Evolutionary conservation across 2,113 vertebrate genomes (phyloP).

Genomic region (Nycticryphes semicollaris): DNA sequence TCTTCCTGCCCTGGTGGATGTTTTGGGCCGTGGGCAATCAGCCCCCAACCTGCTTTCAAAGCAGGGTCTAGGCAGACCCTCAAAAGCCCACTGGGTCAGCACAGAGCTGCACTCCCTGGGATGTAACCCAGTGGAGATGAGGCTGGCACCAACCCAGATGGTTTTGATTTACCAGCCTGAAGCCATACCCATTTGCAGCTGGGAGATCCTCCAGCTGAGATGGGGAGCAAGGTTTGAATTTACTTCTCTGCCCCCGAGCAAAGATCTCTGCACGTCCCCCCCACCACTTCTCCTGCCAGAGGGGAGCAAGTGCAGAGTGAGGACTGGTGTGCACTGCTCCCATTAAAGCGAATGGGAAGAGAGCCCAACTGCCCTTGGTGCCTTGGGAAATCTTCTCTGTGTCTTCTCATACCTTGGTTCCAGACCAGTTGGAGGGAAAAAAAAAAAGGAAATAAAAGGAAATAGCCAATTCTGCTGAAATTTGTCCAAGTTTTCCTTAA

Average conservation of each 20-base stretch:
- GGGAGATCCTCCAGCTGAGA: not conserved
- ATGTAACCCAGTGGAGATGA: not conserved
- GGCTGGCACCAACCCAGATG: not conserved
- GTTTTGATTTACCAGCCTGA: not conserved
- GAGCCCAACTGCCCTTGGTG: not conserved
- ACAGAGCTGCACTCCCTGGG: rapidly evolving
- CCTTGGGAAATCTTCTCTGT: not conserved
- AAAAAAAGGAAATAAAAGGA: not conserved
- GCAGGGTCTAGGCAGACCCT: not conserved
- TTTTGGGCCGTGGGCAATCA: not conserved
- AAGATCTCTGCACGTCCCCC: rapidly evolving
- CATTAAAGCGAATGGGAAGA: not conserved
- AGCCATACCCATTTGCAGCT: not conserved
- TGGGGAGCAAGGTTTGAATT: not conserved
- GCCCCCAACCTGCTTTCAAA: not conserved
- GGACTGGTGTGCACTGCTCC: not conserved
- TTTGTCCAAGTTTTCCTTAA: not conserved
- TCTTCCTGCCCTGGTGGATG: not conserved
- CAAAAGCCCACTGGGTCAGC: not conserved
- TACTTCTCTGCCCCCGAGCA: not conserved
- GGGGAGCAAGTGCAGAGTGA: not conserved
- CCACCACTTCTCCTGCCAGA: not conserved
- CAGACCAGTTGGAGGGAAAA: not conserved
- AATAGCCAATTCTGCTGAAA: not conserved
- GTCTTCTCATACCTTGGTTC: not conserved